Percentiles rank a stretch among this genome's conserved stretches.
phyloP scores from a whole-genome alignment of 2,888 invertebrate genomes.

The Dynastes maya region DNA sequence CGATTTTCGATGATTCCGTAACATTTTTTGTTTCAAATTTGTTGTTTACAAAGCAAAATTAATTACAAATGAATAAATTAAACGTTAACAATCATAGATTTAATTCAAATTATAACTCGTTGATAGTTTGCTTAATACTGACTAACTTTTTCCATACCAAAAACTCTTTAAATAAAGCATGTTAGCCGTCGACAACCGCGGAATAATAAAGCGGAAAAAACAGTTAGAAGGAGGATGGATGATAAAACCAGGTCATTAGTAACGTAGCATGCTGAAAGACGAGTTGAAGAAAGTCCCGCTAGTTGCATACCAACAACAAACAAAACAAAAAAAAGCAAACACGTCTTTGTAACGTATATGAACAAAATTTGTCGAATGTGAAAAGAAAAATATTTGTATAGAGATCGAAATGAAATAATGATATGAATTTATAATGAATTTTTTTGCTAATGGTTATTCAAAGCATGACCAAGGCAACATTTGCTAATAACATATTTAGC shows the following conservation, averaged over 20 bases:
- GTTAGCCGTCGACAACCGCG: conserved; percentile 24
- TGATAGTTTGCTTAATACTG: not conserved
- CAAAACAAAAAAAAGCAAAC: conserved; percentile 12
- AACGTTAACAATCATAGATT: too few species aligned
- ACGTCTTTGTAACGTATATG: not conserved
- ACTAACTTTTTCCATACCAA: conserved; percentile 11
- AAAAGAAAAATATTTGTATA: conserved; percentile 4
- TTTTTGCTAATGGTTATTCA: not conserved
- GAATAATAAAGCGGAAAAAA: conserved; percentile 30
- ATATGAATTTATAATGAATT: conserved; percentile 12
- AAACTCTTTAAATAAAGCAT: conserved; percentile 39
- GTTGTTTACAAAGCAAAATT: not conserved
- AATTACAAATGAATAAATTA: not conserved
- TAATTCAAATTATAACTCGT: not conserved
- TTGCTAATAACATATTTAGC: too few species aligned
- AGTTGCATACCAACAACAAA: not conserved
- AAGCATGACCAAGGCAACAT: not conserved
- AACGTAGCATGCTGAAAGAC: not conserved
- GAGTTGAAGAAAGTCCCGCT: conserved; percentile 17
- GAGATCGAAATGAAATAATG: conserved; percentile 2
- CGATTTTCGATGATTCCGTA: not conserved
- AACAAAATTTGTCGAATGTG: not conserved
- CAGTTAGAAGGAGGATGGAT: conserved; percentile 29
- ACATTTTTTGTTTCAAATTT: not conserved
- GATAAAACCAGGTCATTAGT: conserved; percentile 16